Base-by-base conservation (phyloP, 2,113 vertebrate species). In the Raja brachyura region DNA sequence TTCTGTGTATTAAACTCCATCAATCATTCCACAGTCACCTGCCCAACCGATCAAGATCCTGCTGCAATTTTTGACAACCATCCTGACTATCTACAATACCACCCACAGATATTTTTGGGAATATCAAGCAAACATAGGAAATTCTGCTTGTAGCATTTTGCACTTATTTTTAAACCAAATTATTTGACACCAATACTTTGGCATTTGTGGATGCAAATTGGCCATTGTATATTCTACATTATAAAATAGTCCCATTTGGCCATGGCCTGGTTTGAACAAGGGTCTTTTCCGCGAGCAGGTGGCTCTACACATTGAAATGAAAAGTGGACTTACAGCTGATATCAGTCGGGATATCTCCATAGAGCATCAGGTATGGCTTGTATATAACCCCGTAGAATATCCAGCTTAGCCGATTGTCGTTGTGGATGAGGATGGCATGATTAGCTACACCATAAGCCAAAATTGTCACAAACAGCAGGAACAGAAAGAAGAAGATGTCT, bases 401-500 rank as follows among this genome's bases (percentile, higher is more conserved):
- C 99, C 98, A 99, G 93, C 98, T 96, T 94, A 98, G 95, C 0
- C 98, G 97, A 0, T 95, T 93, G 95, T 99, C 99, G 0, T 99
- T 99, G 94, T 99, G 96, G 93, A 99, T 98, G 93, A 99, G 97
- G 94, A 99, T 99, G 88, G 97, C 97, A 94, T 99, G 99, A 94
- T 97, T 98, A 95, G 99, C 98, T 76, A 99, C 98, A 0, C 99
- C 98, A 0, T 98, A 99, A 33, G 98, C 98, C 94, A 99, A 97
- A 13, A 99, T 98, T 98, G 98, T 99, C 94, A 99, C 98, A 5
- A 97, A 98, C 95, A 99, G 94, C 93, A 99, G 95, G 95, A 99
- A 99, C 96, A 99, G 97, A 95, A 99, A 99, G 96, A 99, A 99
- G 96, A 99, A 99, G 96, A 99, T 95, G 6, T 99, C 98, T 96